A percentile compares a stretch with the other conserved stretches of the same genome.
Conservation (phyloP, 2,797 vertebrate species). For the Echiichthys vipera region DNA sequence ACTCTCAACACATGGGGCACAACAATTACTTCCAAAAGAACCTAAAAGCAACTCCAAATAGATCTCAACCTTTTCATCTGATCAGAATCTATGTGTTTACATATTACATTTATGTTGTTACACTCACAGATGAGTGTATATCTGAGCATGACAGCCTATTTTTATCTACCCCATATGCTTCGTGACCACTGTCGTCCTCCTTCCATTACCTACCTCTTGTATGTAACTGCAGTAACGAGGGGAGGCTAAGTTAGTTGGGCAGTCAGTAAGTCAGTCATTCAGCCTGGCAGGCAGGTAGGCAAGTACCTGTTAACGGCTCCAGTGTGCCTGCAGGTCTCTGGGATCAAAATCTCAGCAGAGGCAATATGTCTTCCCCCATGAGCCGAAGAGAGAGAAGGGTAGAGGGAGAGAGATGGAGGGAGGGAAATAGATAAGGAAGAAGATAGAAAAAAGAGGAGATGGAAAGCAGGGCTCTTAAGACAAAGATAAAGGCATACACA, state of each 20-base stretch:
- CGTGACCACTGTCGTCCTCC: slow-evolving; percentile 10
- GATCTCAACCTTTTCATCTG: slow-evolving; percentile 9
- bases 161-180: slow-evolving; percentile 28
- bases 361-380: slow-evolving; percentile 78
- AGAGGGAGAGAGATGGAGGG: background rate
- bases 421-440: slow-evolving; percentile 35
- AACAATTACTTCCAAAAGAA: slow-evolving; percentile 49
- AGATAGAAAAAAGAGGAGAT: slow-evolving; percentile 36
- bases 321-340: slow-evolving; percentile 65
- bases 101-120: background rate
- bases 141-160: slow-evolving; percentile 27
- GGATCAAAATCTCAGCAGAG: slow-evolving; percentile 75
- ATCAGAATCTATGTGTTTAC: slow-evolving; percentile 15
- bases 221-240: slow-evolving; percentile 61
- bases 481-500: slow-evolving; percentile 15
- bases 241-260: slow-evolving; percentile 41
- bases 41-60: slow-evolving; percentile 26
- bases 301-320: slow-evolving; percentile 74
- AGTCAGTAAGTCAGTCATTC: slow-evolving; percentile 66
- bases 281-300: slow-evolving; percentile 60
- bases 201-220: slow-evolving; percentile 26
- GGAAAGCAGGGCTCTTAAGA: slow-evolving; percentile 49
- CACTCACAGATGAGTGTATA: slow-evolving; percentile 22
- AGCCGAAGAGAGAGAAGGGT: slow-evolving; percentile 19
- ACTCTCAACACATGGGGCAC: slow-evolving; percentile 26